Conservation (phyloP, 2,797 vertebrate species). For the Antennarius maculatus region DNA sequence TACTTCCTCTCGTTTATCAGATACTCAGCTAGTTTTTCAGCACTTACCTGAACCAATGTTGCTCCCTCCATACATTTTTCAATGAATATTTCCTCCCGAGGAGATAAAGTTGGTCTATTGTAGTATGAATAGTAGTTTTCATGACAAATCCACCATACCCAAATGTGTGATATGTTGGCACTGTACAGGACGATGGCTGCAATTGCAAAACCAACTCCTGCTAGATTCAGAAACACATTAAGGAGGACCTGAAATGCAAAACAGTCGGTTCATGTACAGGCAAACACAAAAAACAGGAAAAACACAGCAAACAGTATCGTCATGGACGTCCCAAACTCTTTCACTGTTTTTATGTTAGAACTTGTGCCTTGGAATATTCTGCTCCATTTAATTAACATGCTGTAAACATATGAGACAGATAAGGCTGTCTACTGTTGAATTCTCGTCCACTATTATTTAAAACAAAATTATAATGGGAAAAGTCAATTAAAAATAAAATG, state of each 20-base stretch:
- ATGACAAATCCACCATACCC: fast-evolving
- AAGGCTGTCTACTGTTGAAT: background rate
- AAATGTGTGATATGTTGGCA: fast-evolving
- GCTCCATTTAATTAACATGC: too few species aligned
- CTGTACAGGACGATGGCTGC: slow-evolving; percentile 9
- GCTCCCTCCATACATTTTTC: slow-evolving; percentile 19
- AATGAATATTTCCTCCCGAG: fast-evolving
- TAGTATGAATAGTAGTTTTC: background rate
- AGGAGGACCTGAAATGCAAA: background rate
- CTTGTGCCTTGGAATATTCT: too few species aligned
- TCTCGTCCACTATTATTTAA: background rate
- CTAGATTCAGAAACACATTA: background rate
- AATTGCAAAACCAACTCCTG: background rate
- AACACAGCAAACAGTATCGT: too few species aligned
- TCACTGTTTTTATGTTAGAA: too few species aligned
- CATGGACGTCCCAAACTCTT: too few species aligned
- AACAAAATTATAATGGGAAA: background rate
- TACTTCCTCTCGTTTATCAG: too few species aligned
- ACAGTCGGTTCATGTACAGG: background rate
- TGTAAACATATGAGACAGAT: too few species aligned
- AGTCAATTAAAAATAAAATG: background rate
- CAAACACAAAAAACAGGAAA: background rate
- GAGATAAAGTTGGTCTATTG: background rate
- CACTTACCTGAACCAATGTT: too few species aligned
- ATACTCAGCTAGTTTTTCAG: too few species aligned